Conservation (phyloP, 2,113 vertebrate genomes). For the Anser cygnoides region DNA sequence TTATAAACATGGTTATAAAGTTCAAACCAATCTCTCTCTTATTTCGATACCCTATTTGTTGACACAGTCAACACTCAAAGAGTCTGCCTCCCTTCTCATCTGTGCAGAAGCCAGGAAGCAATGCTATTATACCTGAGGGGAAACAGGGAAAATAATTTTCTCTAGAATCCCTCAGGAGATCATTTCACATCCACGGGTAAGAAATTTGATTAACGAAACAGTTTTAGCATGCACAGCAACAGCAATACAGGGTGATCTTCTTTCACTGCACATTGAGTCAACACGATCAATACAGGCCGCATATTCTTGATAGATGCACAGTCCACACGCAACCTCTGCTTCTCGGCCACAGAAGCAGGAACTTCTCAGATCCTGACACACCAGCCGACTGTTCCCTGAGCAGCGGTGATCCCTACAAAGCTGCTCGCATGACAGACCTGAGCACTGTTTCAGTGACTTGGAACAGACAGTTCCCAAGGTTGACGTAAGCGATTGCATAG, state of each 20-base stretch:
- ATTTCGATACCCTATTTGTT: background rate
- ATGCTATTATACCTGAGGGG: background rate
- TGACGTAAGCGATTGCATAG: background rate
- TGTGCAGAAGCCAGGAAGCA: background rate
- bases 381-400: background rate
- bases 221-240: background rate
- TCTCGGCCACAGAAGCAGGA: background rate
- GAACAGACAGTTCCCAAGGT: constrained; percentile 5
- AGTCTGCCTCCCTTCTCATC: background rate
- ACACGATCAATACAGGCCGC: background rate
- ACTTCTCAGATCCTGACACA: background rate
- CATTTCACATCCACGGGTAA: background rate
- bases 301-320: background rate
- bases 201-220: background rate
- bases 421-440: background rate
- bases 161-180: background rate
- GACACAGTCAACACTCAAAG: background rate
- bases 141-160: background rate
- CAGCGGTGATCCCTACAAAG: background rate
- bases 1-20: background rate
- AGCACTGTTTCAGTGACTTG: background rate
- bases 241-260: background rate
- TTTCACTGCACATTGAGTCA: background rate
- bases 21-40: background rate
- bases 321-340: background rate